phyloP scores from a whole-genome alignment of 2,113 vertebrate genomes.

The Coptodon bakossiorum region DNA sequence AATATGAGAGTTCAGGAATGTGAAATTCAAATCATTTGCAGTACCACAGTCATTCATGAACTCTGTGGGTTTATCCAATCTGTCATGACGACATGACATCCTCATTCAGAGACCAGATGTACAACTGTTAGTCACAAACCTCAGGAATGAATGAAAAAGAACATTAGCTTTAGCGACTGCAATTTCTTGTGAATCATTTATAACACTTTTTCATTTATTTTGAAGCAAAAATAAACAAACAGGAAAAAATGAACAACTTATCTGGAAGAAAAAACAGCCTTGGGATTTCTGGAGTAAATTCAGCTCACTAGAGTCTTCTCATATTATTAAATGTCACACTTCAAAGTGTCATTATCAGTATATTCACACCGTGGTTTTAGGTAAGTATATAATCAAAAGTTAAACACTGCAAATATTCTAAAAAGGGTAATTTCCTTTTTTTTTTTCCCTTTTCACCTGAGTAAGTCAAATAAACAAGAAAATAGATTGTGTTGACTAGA shows the following conservation, averaged over 20 bases:
- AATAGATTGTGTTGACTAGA: not conserved
- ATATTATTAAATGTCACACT: not conserved
- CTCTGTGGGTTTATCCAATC: not conserved
- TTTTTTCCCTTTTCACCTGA: not conserved
- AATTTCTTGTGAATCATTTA: conserved; percentile 19
- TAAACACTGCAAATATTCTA: not conserved
- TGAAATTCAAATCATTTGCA: not conserved
- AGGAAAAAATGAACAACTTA: not conserved
- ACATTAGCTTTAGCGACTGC: not conserved
- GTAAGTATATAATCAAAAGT: not conserved
- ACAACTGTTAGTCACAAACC: conserved; percentile 4
- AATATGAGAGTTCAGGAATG: not conserved
- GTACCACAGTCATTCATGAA: not conserved
- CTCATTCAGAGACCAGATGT: not conserved
- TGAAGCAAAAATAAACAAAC: not conserved
- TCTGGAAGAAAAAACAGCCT: not conserved
- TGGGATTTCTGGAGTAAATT: not conserved
- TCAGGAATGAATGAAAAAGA: conserved; percentile 9
- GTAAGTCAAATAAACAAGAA: not conserved
- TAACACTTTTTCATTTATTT: not conserved
- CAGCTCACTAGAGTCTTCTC: not conserved
- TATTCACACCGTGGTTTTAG: not conserved
- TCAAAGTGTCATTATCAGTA: not conserved
- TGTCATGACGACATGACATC: not conserved
- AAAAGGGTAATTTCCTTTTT: not conserved